Percentiles rank a stretch among this genome's conserved stretches.
Evolutionary conservation across 2,113 vertebrate species (phyloP).

Genomic region (Psilopsiagon aurifrons): DNA sequence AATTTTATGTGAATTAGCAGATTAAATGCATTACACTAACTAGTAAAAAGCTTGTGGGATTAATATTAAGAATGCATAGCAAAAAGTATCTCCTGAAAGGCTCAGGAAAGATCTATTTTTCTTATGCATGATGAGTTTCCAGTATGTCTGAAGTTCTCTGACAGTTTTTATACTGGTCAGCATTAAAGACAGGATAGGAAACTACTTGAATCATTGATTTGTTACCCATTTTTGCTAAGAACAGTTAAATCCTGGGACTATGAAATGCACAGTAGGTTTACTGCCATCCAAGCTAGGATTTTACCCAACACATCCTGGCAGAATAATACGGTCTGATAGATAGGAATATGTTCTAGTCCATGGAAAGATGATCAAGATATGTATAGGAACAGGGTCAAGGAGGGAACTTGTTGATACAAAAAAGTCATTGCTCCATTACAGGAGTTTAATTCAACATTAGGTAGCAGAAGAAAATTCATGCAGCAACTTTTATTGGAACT

Average conservation of each 20-base stretch:
- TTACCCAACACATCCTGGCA: not conserved
- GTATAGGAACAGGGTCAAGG: not conserved
- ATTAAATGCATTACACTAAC: not conserved
- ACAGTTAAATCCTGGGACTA: not conserved
- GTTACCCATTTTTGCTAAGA: not conserved
- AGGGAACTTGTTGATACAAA: not conserved
- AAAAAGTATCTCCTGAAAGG: not conserved
- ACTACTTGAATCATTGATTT: not conserved
- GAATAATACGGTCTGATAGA: not conserved
- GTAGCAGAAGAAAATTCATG: not conserved
- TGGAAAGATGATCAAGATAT: not conserved
- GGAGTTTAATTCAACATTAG: not conserved
- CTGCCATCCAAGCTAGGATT: not conserved
- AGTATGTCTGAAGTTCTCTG: not conserved
- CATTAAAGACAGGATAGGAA: not conserved
- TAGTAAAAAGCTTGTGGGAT: not conserved
- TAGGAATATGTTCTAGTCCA: not conserved
- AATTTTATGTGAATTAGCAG: conserved; percentile 15
- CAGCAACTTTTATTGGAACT: not conserved
- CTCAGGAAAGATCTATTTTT: not conserved
- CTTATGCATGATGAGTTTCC: not conserved
- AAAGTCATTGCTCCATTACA: not conserved
- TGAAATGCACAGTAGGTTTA: not conserved
- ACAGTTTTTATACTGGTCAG: not conserved
- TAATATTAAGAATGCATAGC: conserved; percentile 1